Evolutionary conservation across 2,888 invertebrate genomes (phyloP).

Genomic region (Shargacucullia verbasci): DNA sequence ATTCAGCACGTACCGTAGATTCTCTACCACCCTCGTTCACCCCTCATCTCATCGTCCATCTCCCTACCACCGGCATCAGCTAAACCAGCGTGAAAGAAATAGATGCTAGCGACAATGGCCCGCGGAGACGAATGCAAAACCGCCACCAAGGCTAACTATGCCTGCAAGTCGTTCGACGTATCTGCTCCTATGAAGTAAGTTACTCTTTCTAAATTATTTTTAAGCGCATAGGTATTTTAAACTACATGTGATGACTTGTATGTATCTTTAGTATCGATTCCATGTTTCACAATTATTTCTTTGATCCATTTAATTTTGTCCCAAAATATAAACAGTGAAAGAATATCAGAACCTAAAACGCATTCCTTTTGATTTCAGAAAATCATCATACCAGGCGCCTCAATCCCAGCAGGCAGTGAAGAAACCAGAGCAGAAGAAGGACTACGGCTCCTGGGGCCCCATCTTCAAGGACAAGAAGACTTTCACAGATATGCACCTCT

Average conservation of each 20-base stretch:
- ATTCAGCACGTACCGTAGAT: conserved; percentile 96
- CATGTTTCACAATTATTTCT: too few relatives aligned
- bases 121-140: conserved; percentile 87
- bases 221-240: too few relatives aligned
- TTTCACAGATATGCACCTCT: conserved; percentile 92
- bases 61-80: conserved; percentile 72
- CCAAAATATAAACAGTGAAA: too few relatives aligned
- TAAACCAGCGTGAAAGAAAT: conserved; percentile 68
- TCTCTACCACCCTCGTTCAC: conserved; percentile 29
- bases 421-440: conserved; percentile 81
- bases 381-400: conserved; percentile 68
- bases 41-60: conserved; percentile 64
- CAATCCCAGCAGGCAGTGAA: conserved; percentile 76
- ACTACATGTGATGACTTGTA: too few relatives aligned
- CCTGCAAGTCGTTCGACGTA: conserved; percentile 81
- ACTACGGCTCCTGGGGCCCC: conserved; percentile 92
- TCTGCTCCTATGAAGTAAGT: conserved; percentile 81
- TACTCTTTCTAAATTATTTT: too few relatives aligned
- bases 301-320: too few relatives aligned
- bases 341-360: conserved; percentile 3
- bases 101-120: conserved; percentile 77
- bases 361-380: conserved; percentile 65
- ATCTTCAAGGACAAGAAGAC: conserved; percentile 92
- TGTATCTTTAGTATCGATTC: too few relatives aligned
- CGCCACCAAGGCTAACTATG: conserved; percentile 79